Conservation (phyloP, 2,113 vertebrate species). For the Donacobius atricapilla region DNA sequence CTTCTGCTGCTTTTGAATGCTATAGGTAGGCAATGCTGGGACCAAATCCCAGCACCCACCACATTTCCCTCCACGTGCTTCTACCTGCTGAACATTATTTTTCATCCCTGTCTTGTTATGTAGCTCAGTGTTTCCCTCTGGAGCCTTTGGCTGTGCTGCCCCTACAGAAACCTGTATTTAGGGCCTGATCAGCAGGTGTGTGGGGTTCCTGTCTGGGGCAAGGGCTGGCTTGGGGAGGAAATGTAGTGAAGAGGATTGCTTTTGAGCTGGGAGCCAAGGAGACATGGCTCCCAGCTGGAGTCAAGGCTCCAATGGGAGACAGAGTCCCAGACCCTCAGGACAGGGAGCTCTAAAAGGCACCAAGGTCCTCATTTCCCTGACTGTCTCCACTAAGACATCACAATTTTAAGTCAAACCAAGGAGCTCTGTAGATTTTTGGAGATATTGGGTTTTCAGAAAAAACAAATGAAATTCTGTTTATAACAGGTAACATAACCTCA, state of each 20-base stretch:
- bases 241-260: neutral
- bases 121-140: neutral
- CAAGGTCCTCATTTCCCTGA: rapidly evolving
- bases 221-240: neutral
- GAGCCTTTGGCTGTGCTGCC: neutral
- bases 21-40: neutral
- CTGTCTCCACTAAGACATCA: neutral
- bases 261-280: neutral
- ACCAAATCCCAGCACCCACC: neutral
- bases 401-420: neutral
- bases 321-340: neutral
- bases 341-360: neutral
- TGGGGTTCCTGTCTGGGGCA: neutral
- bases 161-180: neutral
- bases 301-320: neutral
- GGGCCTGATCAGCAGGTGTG: slow-evolving; percentile 16
- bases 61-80: neutral
- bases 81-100: neutral
- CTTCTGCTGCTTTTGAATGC: neutral
- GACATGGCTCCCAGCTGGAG: neutral
- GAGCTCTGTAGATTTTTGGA: neutral
- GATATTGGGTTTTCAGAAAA: neutral
- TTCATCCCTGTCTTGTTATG: neutral
- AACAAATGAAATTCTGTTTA: neutral
- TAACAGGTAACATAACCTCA: no score